A percentile compares a stretch with the other conserved stretches of the same genome.
These are phyloP conservation scores for Cotesia typhae DNA, from an alignment of 1,140 invertebrate genomes.

Conservation along the genomic window DNA sequence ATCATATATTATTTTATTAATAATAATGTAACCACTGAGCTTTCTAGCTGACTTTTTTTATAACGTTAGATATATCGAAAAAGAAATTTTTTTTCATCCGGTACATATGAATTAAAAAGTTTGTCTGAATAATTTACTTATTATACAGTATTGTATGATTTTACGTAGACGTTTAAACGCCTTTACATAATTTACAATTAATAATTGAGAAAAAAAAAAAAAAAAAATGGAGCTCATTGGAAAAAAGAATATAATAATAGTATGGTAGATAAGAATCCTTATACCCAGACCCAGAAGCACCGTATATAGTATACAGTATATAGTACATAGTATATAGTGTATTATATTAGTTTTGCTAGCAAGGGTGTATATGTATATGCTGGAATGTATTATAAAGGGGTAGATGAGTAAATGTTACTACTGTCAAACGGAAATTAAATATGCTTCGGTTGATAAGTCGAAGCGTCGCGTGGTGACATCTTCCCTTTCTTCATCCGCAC, in stretches of 20 bases:
- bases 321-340: neutral
- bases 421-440: constrained; percentile 66
- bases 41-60: too few relatives aligned
- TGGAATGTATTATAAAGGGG: constrained; percentile 1
- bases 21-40: too few relatives aligned
- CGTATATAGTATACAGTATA: neutral
- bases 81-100: too few relatives aligned
- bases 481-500: constrained; percentile 7
- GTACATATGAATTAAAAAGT: too few relatives aligned
- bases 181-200: too few relatives aligned
- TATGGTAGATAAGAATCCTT: constrained; percentile 59
- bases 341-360: neutral
- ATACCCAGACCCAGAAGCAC: too few relatives aligned
- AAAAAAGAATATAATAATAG: constrained; percentile 56
- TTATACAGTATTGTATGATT: too few relatives aligned
- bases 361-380: constrained; percentile 4
- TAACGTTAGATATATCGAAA: too few relatives aligned
- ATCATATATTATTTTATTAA: too few relatives aligned
- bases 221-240: constrained; percentile 53
- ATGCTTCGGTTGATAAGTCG: constrained; percentile 67
- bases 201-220: too few relatives aligned
- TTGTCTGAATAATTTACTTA: too few relatives aligned
- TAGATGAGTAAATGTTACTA: constrained; percentile 36
- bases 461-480: constrained; percentile 37
- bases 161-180: too few relatives aligned